phyloP scores from a whole-genome alignment of 2,888 invertebrate species.

The Cyrtodaria siliqua region DNA sequence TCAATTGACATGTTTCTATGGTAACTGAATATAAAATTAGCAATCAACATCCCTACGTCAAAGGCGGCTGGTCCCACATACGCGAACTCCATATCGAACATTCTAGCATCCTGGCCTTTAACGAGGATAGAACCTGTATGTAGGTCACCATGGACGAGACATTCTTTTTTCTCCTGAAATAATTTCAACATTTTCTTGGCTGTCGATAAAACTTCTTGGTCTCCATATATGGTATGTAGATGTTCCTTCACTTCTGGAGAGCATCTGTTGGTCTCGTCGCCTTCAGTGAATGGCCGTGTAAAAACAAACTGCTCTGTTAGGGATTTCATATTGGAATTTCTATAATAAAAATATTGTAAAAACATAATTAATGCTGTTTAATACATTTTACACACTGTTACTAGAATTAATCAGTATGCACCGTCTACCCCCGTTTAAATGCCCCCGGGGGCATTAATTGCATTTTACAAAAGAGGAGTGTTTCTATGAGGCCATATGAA shows the following conservation, averaged over 20 bases:
- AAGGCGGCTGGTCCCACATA: conserved; percentile 75
- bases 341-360: no score
- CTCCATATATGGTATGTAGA: conserved; percentile 62
- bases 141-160: conserved; percentile 76
- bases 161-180: conserved; percentile 75
- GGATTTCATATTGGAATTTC: conserved; percentile 63
- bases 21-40: conserved; percentile 76
- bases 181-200: conserved; percentile 64
- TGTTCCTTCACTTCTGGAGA: conserved; percentile 60
- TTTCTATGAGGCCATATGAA: no score
- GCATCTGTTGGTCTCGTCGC: conserved; percentile 67
- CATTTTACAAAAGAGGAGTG: no score
- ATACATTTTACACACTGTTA: no score
- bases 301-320: conserved; percentile 72
- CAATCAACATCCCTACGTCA: conserved; percentile 76
- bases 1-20: conserved; percentile 73
- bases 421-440: no score
- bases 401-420: no score
- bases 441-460: no score
- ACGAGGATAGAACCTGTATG: conserved; percentile 77
- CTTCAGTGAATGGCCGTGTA: conserved; percentile 63
- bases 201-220: conserved; percentile 59
- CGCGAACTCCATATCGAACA: conserved; percentile 74
- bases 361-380: no score
- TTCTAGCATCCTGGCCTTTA: conserved; percentile 57